phyloP scores from a whole-genome alignment of 2,797 vertebrate genomes.

The Staurois parvus region DNA sequence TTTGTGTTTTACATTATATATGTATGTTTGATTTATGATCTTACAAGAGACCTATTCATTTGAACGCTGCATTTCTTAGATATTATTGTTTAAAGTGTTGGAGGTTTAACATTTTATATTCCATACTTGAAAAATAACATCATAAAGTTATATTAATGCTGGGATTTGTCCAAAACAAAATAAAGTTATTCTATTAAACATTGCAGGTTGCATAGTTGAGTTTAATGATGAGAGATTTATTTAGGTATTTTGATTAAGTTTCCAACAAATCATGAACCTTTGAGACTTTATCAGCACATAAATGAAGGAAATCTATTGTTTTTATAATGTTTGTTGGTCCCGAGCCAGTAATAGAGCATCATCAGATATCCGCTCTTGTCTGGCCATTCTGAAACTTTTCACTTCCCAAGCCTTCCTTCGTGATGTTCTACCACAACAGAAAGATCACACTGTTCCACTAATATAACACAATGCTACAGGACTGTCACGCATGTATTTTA shows the following conservation, averaged over 20 bases:
- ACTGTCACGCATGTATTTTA: too few relatives aligned
- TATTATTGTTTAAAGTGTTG: too few relatives aligned
- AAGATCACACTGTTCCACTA: conserved; percentile 32
- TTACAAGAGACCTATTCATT: too few relatives aligned
- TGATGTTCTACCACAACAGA: conserved; percentile 25
- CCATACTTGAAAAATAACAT: too few relatives aligned
- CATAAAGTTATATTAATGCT: too few relatives aligned
- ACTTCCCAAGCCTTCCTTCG: conserved; percentile 25
- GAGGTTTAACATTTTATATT: too few relatives aligned
- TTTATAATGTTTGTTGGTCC: conserved; percentile 7
- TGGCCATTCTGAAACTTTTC: conserved; percentile 9
- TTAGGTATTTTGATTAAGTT: neutral
- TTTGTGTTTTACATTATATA: too few relatives aligned
- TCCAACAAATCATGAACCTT: conserved; percentile 8
- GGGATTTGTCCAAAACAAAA: neutral
- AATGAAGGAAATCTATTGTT: conserved; percentile 22
- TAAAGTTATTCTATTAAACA: neutral
- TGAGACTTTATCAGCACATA: neutral
- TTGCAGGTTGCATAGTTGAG: neutral
- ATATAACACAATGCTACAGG: neutral
- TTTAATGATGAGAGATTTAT: neutral
- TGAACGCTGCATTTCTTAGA: too few relatives aligned
- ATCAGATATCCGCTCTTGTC: conserved; percentile 39
- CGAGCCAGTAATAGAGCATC: conserved; percentile 2
- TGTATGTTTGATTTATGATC: too few relatives aligned